phyloP scores from a whole-genome alignment of 2,888 invertebrate genomes.

The Drosophila pseudotakahashii region DNA sequence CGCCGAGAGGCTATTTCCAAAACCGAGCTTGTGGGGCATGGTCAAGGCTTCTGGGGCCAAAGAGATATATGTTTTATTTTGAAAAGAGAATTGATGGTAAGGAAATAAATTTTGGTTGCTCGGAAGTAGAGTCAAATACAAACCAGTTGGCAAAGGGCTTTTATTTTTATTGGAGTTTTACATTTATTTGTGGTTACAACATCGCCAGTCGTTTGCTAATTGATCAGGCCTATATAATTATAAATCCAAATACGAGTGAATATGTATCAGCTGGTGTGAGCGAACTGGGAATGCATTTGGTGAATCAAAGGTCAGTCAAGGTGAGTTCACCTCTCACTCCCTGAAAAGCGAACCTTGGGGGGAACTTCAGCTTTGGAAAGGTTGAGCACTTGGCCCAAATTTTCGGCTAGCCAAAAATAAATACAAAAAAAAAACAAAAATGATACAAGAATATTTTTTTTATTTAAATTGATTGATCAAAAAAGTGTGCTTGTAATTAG shows the following conservation, averaged over 20 bases:
- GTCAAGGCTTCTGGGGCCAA: conserved; percentile 20
- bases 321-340: conserved; percentile 28
- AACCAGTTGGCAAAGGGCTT: conserved; percentile 38
- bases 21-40: conserved; percentile 16
- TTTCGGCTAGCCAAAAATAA: background rate
- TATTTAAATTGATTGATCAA: background rate
- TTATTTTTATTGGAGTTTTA: background rate
- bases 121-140: conserved; percentile 14
- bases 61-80: background rate
- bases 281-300: conserved; percentile 15
- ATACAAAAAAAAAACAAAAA: background rate
- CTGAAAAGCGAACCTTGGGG: conserved; percentile 7
- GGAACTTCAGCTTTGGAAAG: conserved; percentile 3
- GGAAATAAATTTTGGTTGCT: conserved; percentile 11
- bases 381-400: background rate
- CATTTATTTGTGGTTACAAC: conserved; percentile 10
- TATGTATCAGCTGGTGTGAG: conserved; percentile 7
- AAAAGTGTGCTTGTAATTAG: conserved; percentile 26
- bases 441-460: background rate
- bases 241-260: conserved; percentile 10
- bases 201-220: conserved; percentile 30
- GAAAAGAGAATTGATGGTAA: conserved; percentile 1
- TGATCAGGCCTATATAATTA: conserved; percentile 20
- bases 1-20: background rate
- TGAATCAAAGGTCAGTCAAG: conserved; percentile 26